These are phyloP conservation scores for Mactra quadrangularis DNA, from an alignment of 1,140 invertebrate species.

Conservation along the genomic window DNA sequence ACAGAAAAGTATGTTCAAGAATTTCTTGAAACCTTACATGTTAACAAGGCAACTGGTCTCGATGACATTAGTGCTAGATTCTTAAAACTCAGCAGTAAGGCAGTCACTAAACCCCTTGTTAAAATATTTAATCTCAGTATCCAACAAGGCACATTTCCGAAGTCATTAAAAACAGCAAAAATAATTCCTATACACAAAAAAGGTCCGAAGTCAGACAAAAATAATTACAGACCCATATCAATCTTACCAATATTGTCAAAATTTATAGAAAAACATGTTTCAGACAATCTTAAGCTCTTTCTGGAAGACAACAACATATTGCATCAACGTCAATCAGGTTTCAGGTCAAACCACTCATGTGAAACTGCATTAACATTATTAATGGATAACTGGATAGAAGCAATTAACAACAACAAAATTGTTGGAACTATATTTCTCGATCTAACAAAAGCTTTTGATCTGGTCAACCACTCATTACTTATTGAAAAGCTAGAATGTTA, in stretches of 20 bases:
- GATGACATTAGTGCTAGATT: background rate
- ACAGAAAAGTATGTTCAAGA: background rate
- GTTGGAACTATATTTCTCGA: too few species aligned
- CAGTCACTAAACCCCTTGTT: background rate
- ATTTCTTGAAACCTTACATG: background rate
- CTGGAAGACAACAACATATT: background rate
- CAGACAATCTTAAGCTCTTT: background rate
- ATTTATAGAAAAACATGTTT: slow-evolving; percentile 24
- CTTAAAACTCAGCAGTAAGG: background rate
- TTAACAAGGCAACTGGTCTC: slow-evolving; percentile 2
- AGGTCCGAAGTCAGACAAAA: slow-evolving; percentile 11
- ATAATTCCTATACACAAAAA: slow-evolving; percentile 12
- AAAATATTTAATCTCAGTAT: slow-evolving; percentile 1
- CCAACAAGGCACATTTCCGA: background rate
- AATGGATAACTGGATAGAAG: background rate
- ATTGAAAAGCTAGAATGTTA: too few species aligned
- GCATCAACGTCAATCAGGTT: background rate
- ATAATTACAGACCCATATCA: slow-evolving; percentile 1
- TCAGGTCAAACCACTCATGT: background rate
- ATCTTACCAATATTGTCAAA: background rate
- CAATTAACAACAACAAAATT: slow-evolving; percentile 4
- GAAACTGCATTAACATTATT: too few species aligned
- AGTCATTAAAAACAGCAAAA: background rate
- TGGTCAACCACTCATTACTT: too few species aligned
- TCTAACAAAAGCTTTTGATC: too few species aligned